Base-by-base conservation (phyloP, 2,797 vertebrate species). In the Babyrousa celebensis region DNA sequence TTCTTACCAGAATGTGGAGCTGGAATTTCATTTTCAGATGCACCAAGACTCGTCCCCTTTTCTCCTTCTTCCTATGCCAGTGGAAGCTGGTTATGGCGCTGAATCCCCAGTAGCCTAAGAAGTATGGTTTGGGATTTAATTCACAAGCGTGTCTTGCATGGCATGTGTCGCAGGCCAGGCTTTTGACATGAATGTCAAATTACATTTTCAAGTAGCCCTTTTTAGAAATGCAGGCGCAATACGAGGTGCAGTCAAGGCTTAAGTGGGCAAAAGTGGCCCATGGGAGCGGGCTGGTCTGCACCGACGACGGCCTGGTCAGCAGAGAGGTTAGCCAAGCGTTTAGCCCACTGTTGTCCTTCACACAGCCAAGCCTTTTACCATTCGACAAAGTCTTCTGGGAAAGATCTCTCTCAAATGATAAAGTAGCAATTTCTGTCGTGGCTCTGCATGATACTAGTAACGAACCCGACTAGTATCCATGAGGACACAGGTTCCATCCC, bases 171-270 rank as follows among this genome's bases (percentile, higher is more conserved):
- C 60, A 67, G 72, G 36, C 70, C 77, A 36, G 72, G 80, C 86
- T 93, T 91, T 91, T 63, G 54, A 18, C 29, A 85, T 95, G 67
- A 89, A 94, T 36, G 56, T 70, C 79, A 91, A n/a, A 77, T 89
- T 82, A 80, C 23, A 62, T 80, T 95, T 93, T 86, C 60, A 89
- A 94, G 67, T 48, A 89, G 82, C 43, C 20, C 54, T 89, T 71
- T 93, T 91, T 72, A 88, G 89, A 96, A 84, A 94, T 77, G 20
- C 25, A 43, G 16, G 74, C 21, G 23, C 79, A 84, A 3, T 89
- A 94, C 36, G 48, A 71, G 71, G 65, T 84, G 0, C 4, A 0
- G 67, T 78, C 32, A 56, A 63, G 78, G 29, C 36, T 77, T 75
- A 10, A 43, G 11, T 74, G 79, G 79, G 85, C 36, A 8, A 54